Conservation (phyloP, 2,888 invertebrate species). For the Drosophila colorata region DNA sequence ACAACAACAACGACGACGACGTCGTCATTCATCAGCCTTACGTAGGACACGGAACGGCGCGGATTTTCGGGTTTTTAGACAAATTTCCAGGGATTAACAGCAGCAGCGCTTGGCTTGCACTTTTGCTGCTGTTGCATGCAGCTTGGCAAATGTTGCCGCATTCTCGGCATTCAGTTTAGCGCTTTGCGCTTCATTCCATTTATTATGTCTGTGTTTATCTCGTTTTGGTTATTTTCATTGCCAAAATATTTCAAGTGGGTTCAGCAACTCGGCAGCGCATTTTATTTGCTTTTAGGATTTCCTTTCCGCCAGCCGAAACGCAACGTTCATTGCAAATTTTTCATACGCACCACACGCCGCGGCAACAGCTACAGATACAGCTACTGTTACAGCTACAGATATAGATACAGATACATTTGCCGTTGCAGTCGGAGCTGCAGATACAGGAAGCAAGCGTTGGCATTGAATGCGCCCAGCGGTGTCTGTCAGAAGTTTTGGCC, state of each 20-base stretch:
- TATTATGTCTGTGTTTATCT: constrained; percentile 66
- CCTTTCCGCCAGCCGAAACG: constrained; percentile 28
- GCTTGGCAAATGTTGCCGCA: constrained; percentile 64
- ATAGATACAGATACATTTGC: constrained; percentile 4
- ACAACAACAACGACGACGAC: constrained; percentile 24
- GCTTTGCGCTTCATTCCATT: constrained; percentile 74
- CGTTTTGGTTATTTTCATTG: constrained; percentile 62
- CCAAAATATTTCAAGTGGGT: constrained; percentile 78
- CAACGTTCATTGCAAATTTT: constrained; percentile 63
- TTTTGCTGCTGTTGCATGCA: constrained; percentile 23
- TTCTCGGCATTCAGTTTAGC: constrained; percentile 55
- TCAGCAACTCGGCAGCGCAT: constrained; percentile 47
- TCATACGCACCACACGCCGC: constrained; percentile 34
- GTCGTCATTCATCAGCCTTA: constrained; percentile 72
- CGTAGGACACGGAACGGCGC: constrained; percentile 40
- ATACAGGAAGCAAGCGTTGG: constrained; percentile 51
- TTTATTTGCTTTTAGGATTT: constrained; percentile 73
- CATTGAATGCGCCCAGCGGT: constrained; percentile 43
- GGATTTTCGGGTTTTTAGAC: constrained; percentile 59
- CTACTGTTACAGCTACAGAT: constrained; percentile 1
- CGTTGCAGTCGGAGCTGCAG: neutral
- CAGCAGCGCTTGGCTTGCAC: constrained; percentile 32
- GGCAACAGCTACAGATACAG: constrained; percentile 13
- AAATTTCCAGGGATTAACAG: constrained; percentile 70
- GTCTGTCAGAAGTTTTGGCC: constrained; percentile 50